These are phyloP conservation scores for Aegypius monachus DNA, from an alignment of 2,113 vertebrate genomes.

Conservation along the genomic window DNA sequence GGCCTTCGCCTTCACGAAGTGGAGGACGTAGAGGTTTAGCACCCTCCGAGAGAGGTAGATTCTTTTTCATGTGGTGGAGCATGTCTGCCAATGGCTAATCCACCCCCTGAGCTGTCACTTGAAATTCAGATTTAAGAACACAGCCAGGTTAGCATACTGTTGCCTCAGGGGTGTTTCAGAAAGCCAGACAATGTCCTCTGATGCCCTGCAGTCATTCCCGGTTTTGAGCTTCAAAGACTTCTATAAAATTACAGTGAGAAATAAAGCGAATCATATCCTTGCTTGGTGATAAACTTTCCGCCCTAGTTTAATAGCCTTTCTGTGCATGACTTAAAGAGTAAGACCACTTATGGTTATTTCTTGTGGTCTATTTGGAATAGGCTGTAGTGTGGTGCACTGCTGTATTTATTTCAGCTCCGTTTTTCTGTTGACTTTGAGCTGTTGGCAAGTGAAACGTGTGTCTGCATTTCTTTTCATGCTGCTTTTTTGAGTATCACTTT, in stretches of 20 bases:
- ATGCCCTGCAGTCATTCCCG: not conserved
- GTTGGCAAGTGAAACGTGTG: not conserved
- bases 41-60: not conserved
- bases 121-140: not conserved
- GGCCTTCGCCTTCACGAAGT: not conserved
- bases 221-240: not conserved
- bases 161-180: not conserved
- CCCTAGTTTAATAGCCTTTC: not conserved
- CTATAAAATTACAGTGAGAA: not conserved
- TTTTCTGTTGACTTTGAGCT: not conserved
- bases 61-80: not conserved
- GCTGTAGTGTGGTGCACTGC: not conserved
- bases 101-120: not conserved
- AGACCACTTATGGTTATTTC: not conserved
- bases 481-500: not conserved
- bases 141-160: not conserved
- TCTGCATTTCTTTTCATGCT: not conserved
- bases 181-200: not conserved
- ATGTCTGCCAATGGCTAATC: not conserved
- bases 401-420: not conserved
- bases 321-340: not conserved
- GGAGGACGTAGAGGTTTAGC: not conserved
- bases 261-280: not conserved
- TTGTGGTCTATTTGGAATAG: not conserved
- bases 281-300: not conserved